Conservation (phyloP, 2,888 invertebrate genomes). For the Apodemia hepburni region DNA sequence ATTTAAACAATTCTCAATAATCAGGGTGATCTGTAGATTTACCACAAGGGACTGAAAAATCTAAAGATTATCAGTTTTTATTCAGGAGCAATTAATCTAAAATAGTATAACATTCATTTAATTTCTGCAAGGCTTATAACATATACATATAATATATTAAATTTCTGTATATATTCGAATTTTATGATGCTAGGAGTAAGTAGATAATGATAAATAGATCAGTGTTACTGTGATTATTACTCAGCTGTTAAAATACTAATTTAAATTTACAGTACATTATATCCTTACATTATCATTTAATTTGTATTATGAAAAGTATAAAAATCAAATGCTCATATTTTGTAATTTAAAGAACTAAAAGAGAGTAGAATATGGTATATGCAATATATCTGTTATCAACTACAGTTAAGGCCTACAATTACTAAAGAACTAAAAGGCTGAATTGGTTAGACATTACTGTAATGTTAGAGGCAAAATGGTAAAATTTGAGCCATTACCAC, state of each 20-base stretch:
- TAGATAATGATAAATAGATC: slow-evolving; percentile 58
- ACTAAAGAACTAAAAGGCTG: neutral
- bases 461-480: neutral
- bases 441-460: neutral
- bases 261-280: slow-evolving; percentile 7
- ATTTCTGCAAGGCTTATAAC: slow-evolving; percentile 20
- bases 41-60: neutral
- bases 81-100: neutral
- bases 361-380: neutral
- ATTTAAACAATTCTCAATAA: neutral
- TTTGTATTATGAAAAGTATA: neutral
- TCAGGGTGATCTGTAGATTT: neutral
- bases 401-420: slow-evolving; percentile 4
- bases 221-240: slow-evolving; percentile 25
- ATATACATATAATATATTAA: slow-evolving; percentile 35
- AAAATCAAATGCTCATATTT: slow-evolving; percentile 10
- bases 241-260: slow-evolving; percentile 1
- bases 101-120: neutral
- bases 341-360: slow-evolving; percentile 2
- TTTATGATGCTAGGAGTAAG: slow-evolving; percentile 63
- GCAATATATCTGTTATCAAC: neutral
- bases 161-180: slow-evolving; percentile 71
- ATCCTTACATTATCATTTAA: slow-evolving; percentile 9
- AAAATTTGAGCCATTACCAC: neutral
- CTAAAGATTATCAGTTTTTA: neutral